Percentiles rank a stretch among this genome's conserved stretches.
phyloP scores from a whole-genome alignment of 2,797 vertebrate species.

The Micropoecilia bifurca region DNA sequence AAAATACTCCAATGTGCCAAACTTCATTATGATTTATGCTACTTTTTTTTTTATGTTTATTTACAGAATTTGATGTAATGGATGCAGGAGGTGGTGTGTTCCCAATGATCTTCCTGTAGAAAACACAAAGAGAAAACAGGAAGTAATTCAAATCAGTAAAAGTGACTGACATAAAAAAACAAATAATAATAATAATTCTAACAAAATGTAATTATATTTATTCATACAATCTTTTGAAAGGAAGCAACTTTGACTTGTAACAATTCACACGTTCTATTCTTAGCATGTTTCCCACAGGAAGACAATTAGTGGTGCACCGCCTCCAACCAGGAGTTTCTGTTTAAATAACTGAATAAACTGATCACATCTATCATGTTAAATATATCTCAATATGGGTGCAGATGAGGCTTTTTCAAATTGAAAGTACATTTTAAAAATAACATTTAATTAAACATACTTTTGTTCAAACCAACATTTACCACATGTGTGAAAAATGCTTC shows the following conservation, averaged over 20 bases:
- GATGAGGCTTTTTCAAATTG: background rate
- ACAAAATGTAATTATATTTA: background rate
- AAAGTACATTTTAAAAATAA: background rate
- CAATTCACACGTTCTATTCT: background rate
- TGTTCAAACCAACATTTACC: no score
- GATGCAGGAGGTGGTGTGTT: background rate
- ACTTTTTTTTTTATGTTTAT: background rate
- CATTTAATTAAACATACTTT: background rate
- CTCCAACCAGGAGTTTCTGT: background rate
- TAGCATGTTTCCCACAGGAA: background rate
- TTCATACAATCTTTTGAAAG: background rate
- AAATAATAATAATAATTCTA: background rate
- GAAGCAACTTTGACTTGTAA: background rate
- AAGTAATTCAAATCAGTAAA: background rate
- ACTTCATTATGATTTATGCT: background rate
- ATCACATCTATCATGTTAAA: background rate
- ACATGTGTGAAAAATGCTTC: background rate
- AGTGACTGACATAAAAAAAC: background rate
- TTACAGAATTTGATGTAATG: background rate
- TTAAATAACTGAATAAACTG: background rate
- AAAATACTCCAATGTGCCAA: background rate
- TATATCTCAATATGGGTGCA: background rate
- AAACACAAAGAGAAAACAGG: background rate
- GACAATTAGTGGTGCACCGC: background rate
- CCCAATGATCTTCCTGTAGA: background rate